phyloP scores from a whole-genome alignment of 2,888 invertebrate species.

The Cerceris ruficornis region DNA sequence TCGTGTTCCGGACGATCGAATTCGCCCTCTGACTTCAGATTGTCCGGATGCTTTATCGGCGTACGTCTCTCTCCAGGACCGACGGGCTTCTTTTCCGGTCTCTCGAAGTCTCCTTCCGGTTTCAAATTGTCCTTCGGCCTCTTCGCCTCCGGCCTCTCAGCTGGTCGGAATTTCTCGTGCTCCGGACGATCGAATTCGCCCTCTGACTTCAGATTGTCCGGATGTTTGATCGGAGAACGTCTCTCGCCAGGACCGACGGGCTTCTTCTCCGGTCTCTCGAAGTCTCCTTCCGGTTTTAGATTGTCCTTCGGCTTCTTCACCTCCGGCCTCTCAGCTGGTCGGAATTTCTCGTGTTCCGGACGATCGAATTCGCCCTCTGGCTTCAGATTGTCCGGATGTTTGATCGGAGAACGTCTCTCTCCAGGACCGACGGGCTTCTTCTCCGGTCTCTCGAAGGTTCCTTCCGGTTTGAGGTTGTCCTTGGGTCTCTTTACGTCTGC shows the following conservation, averaged over 20 bases:
- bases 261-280: conserved; percentile 73
- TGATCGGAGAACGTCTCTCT: conserved; percentile 81
- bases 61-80: conserved; percentile 80
- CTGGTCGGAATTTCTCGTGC: conserved; percentile 78
- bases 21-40: conserved; percentile 83
- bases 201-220: conserved; percentile 82
- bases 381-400: conserved; percentile 82
- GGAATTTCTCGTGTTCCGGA: conserved; percentile 81
- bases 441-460: conserved; percentile 77
- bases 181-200: conserved; percentile 83
- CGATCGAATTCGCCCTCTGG: conserved; percentile 84
- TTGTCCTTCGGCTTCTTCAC: conserved; percentile 84
- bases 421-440: conserved; percentile 72
- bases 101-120: conserved; percentile 80
- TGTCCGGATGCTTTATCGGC: conserved; percentile 82
- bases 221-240: conserved; percentile 80
- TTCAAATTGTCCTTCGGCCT: conserved; percentile 84
- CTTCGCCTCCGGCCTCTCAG: conserved; percentile 83
- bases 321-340: conserved; percentile 82
- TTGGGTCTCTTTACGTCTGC: conserved; percentile 80
- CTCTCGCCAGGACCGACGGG: conserved; percentile 78
- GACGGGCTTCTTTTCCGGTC: conserved; percentile 70
- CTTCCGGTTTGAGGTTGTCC: conserved; percentile 84
- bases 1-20: conserved; percentile 83
- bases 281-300: conserved; percentile 82